Evolutionary conservation across 2,797 vertebrate genomes (phyloP), one percentile per base, ranked within the genome.

Genomic region (Staurois parvus): DNA sequence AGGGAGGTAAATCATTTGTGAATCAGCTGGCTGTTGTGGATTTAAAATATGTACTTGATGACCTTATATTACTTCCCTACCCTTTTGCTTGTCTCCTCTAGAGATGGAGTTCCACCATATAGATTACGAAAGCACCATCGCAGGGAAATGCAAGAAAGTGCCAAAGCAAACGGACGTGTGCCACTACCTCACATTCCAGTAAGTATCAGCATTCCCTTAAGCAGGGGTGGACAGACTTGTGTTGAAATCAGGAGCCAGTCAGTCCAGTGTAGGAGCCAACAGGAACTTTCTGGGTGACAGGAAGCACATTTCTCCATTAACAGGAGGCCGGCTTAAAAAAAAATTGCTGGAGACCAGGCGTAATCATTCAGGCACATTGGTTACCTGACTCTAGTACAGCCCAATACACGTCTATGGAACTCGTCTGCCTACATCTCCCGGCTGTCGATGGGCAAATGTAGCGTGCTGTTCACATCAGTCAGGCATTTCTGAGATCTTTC

Each of bases 111-210:
- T 84, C 98, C 98, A 68, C 97, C 98, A 0, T 98, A 98, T 93
- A 93, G 97, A 92, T 93, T 95, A 92, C 96, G 97, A 81, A 99
- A 97, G 91, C 97, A 97, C 91, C 96, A 97, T 94, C 97, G 97
- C 86, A 95, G 98, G 85, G 98, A 99, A 95, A 97, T 99, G 95
- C 98, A 99, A 89, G 97, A 99, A 95, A 99, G 98, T 89, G 95
- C 97, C 95, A 98, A 98, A 97, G 98, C 96, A 91, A 99, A 99
- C 72, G 98, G 98, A 93, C 96, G 96, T 76, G 96, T 98, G 94
- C 96, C 97, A 91, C 97, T 99, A 95, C 98, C 98, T 97, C 98
- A 98, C 95, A 98, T 99, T 91, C 98, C 98, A 92, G 97, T 98
- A 95, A 97, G 97, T 96, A 29, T 48, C 28, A 15, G 2, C 17